These are phyloP conservation scores for Papilio aristodemus DNA, from an alignment of 1,140 invertebrate species.

Conservation along the genomic window DNA sequence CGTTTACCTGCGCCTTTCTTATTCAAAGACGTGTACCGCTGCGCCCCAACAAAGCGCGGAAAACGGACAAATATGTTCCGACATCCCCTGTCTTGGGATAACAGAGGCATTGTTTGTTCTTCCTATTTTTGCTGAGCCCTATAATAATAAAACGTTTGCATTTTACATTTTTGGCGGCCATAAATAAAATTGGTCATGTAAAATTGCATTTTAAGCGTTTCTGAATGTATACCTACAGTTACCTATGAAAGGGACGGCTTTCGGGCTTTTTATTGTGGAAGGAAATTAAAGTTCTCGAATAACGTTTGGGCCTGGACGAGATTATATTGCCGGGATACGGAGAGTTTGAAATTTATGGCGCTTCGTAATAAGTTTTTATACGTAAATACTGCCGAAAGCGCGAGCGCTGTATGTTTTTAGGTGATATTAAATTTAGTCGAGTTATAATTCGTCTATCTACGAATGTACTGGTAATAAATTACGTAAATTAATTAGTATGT, in stretches of 20 bases:
- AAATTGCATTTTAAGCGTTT: conserved; percentile 79
- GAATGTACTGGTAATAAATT: conserved; percentile 30
- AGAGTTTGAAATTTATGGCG: conserved; percentile 58
- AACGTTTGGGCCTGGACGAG: conserved; percentile 51
- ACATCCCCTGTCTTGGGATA: conserved; percentile 68
- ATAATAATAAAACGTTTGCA: conserved; percentile 75
- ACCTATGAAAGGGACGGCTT: conserved; percentile 55
- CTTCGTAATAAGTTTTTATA: conserved; percentile 29
- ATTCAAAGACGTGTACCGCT: conserved; percentile 42
- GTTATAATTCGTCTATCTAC: conserved; percentile 23
- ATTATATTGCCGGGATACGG: conserved; percentile 52
- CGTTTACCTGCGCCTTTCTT: conserved; percentile 37
- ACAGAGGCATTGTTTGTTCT: conserved; percentile 76
- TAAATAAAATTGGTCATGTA: conserved; percentile 74
- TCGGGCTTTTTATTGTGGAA: conserved; percentile 48
- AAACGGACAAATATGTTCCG: conserved; percentile 60
- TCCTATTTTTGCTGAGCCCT: conserved; percentile 71
- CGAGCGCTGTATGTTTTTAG: conserved; percentile 24
- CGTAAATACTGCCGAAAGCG: conserved; percentile 30
- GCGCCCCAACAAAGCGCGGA: conserved; percentile 38
- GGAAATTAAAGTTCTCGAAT: conserved; percentile 56
- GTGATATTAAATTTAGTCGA: conserved; percentile 12
- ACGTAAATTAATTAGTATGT: conserved; percentile 28
- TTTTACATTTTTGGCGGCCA: conserved; percentile 77
- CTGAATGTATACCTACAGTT: conserved; percentile 57